These are phyloP conservation scores for Trissolcus basalis DNA, from an alignment of 1,140 invertebrate species.

Conservation along the genomic window DNA sequence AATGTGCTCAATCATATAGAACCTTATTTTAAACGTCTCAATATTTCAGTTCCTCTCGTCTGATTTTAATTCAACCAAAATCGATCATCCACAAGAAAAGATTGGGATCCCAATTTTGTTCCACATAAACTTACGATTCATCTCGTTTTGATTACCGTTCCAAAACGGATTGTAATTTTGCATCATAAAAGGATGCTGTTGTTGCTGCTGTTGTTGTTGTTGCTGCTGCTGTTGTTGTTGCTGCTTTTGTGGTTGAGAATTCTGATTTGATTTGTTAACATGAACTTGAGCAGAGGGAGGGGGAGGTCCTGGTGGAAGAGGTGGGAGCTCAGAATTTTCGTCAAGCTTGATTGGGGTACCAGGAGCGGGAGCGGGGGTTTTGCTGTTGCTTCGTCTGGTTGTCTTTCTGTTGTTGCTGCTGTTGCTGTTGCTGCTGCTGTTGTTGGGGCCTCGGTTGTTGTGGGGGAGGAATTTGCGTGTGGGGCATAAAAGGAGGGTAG, in stretches of 20 bases:
- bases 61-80: too few species aligned
- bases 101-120: too few species aligned
- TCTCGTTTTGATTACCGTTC: slow-evolving; percentile 68
- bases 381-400: slow-evolving; percentile 63
- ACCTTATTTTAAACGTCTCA: too few species aligned
- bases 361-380: slow-evolving; percentile 63
- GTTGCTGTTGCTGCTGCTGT: slow-evolving; percentile 58
- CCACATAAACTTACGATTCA: slow-evolving; percentile 67
- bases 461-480: slow-evolving; percentile 67
- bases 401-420: slow-evolving; percentile 57
- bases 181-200: slow-evolving; percentile 62
- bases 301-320: slow-evolving; percentile 73
- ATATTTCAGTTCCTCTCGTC: too few species aligned
- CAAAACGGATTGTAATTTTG: slow-evolving; percentile 65
- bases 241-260: slow-evolving; percentile 70
- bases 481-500: slow-evolving; percentile 26
- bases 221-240: slow-evolving; percentile 59
- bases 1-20: too few species aligned
- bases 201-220: slow-evolving; percentile 69
- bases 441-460: slow-evolving; percentile 32
- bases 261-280: slow-evolving; percentile 57
- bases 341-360: slow-evolving; percentile 70
- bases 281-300: slow-evolving; percentile 74
- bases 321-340: slow-evolving; percentile 73
- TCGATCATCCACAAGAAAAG: too few species aligned